A percentile compares a stretch with the other conserved stretches of the same genome.
These are phyloP conservation scores for Helogale parvula DNA, from an alignment of 2,113 vertebrate genomes.

Conservation along the genomic window DNA sequence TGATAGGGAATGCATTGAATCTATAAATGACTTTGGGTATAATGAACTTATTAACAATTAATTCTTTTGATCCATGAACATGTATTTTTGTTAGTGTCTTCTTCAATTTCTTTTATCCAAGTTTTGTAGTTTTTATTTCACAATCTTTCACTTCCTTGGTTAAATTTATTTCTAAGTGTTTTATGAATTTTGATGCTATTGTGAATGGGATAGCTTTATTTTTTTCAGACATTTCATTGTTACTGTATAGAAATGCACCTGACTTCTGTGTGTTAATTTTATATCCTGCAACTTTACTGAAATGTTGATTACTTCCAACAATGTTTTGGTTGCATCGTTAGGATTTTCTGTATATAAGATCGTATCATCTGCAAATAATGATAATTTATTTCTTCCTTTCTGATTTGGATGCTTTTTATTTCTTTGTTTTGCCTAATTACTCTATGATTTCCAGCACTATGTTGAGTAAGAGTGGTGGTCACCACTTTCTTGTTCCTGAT, in stretches of 20 bases:
- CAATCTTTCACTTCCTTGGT: neutral
- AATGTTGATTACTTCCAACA: neutral
- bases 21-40: neutral
- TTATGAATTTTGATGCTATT: neutral
- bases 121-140: neutral
- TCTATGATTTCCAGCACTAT: neutral
- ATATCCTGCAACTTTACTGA: neutral
- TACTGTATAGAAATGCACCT: neutral
- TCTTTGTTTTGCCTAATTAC: neutral
- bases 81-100: neutral
- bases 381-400: conserved; percentile 18
- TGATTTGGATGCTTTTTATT: neutral
- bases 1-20: neutral
- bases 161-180: conserved; percentile 20
- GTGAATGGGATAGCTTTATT: neutral
- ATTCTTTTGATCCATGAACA: neutral
- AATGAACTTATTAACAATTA: neutral
- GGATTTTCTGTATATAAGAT: neutral
- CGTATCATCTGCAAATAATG: neutral
- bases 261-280: neutral
- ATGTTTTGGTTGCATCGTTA: neutral
- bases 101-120: conserved; percentile 13
- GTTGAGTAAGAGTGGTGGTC: neutral
- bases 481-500: neutral
- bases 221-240: neutral